Base-by-base conservation (phyloP, 2,113 vertebrate species). In the Bujurquina vittata region DNA sequence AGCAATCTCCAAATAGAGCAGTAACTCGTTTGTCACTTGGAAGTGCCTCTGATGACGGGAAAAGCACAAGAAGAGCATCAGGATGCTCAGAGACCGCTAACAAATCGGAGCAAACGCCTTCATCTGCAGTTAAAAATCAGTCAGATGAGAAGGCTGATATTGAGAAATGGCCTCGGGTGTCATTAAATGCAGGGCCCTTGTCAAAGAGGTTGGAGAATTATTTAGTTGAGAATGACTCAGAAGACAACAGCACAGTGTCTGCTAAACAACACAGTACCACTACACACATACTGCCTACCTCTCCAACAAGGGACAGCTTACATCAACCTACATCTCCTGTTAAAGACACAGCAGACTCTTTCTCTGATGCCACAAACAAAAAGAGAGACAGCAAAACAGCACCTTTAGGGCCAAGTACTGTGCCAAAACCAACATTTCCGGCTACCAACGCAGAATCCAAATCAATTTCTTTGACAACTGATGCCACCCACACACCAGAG, bases 151-250 rank as follows among this genome's bases (percentile, higher is more conserved):
- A 78, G 75, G 72, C 74, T 55, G 93, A 91, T 20, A 56, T 72
- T 75, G 96, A 96, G 60, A 89, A 86, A 57, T 93, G 75, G 56
- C 88, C 92, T 35, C 95, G 60, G 77, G 90, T 91, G 59, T 94
- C 96, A 6, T 87, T 97, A 43, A 98, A 97, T 91, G 96, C 97
- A 4, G 97, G 97, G 10, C 97, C 97, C 9, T 96, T 97, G 73
- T 97, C 97, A 75, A 96, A 96, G 89, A 95, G 96, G 79, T 80
- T 98, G 80, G 97, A 97, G 90, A 96, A 92, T 93, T 97, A 96
- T 83, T 92, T 96, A 80, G 91, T 89, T 52, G 96, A 97, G 78
- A 96, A 95, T 73, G 96, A 97, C 82, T 89, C 90, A 10, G 96
- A 96, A 52, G 96, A 96, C 76, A 85, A 89, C 35, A 82, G 63